Evolutionary conservation across 2,888 invertebrate species (phyloP).

Genomic region (Spicauda simplicius): DNA sequence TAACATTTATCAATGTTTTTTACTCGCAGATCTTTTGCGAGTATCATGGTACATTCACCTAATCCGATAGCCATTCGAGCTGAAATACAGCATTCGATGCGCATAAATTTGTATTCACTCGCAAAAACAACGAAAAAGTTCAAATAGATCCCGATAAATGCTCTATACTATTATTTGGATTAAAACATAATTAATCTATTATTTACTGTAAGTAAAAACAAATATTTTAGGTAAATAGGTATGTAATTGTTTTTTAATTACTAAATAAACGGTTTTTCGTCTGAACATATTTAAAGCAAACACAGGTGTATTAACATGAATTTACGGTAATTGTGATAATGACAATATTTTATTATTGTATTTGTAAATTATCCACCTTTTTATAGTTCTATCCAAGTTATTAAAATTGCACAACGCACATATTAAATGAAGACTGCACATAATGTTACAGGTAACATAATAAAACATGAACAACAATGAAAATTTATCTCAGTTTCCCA

Average conservation of each 20-base stretch:
- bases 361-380: too few relatives aligned
- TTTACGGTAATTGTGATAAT: not conserved
- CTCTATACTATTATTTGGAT: not conserved
- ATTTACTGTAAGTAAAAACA: not conserved
- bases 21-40: not conserved
- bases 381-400: too few relatives aligned
- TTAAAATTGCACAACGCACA: too few relatives aligned
- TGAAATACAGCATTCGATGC: constrained; percentile 1
- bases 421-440: too few relatives aligned
- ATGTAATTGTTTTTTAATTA: not conserved
- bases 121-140: not conserved
- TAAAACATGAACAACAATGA: not conserved
- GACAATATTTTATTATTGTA: too few relatives aligned
- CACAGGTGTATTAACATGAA: too few relatives aligned
- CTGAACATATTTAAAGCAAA: too few relatives aligned
- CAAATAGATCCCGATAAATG: constrained; percentile 1
- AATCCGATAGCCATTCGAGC: not conserved
- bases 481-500: constrained; percentile 5
- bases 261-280: not conserved
- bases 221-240: not conserved
- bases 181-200: not conserved
- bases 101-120: not conserved
- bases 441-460: not conserved
- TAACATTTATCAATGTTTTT: not conserved
- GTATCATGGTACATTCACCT: constrained; percentile 1